phyloP scores from a whole-genome alignment of 2,113 vertebrate species.

The Chinchilla lanigera region DNA sequence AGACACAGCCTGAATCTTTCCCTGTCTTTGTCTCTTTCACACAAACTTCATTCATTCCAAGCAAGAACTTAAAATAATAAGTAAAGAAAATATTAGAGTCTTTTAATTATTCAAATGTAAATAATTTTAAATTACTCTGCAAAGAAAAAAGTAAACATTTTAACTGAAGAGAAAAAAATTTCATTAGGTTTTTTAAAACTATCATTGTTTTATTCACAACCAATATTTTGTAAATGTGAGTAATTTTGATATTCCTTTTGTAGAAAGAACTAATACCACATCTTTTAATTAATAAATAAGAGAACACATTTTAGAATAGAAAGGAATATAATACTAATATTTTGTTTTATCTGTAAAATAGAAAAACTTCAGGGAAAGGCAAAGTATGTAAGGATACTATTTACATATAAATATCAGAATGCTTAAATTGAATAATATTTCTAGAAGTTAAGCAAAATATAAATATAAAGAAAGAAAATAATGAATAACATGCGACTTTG shows the following conservation, averaged over 20 bases:
- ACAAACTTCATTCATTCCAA: neutral
- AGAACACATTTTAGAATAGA: neutral
- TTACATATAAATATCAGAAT: neutral
- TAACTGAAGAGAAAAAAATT: neutral
- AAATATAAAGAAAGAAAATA: slow-evolving; percentile 1
- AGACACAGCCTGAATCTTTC: neutral
- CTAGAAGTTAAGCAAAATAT: neutral
- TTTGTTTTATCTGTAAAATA: neutral
- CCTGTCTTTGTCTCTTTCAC: neutral
- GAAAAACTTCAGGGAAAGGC: neutral
- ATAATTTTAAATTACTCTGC: neutral
- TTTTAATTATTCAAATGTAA: neutral
- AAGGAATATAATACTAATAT: neutral
- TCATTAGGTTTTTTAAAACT: neutral
- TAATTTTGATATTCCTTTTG: neutral
- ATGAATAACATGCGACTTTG: neutral
- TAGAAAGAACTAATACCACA: neutral
- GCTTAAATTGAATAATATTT: neutral
- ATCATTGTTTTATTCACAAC: neutral
- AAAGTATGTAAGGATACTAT: neutral
- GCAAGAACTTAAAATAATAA: neutral
- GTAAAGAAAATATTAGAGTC: neutral
- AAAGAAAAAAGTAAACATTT: neutral
- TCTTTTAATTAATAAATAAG: neutral
- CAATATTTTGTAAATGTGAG: neutral